A percentile compares a stretch with the other conserved stretches of the same genome.
Conservation (phyloP, 2,888 invertebrate species). For the Volucella inflata region DNA sequence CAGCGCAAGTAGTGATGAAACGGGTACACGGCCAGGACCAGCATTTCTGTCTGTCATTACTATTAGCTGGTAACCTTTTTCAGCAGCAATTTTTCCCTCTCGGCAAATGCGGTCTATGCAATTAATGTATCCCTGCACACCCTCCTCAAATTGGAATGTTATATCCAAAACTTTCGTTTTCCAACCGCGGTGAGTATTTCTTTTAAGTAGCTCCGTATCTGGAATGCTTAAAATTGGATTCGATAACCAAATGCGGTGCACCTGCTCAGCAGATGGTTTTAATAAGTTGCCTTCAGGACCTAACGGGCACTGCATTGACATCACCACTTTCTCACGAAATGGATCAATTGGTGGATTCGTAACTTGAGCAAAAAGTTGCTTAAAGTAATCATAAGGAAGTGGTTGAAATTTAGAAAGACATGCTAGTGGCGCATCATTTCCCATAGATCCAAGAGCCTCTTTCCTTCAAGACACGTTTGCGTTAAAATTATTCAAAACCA, state of each 20-base stretch:
- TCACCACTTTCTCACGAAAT: constrained; percentile 98
- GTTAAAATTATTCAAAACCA: background rate
- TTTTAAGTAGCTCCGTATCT: constrained; percentile 94
- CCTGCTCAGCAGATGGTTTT: constrained; percentile 93
- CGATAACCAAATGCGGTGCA: constrained; percentile 94
- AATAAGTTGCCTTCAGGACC: constrained; percentile 98
- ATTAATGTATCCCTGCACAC: constrained; percentile 89
- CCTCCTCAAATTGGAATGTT: constrained; percentile 91
- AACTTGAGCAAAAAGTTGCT: constrained; percentile 99
- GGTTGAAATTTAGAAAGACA: constrained; percentile 98
- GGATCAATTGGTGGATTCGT: constrained; percentile 99
- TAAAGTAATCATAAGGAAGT: constrained; percentile 98
- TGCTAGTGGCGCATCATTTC: constrained; percentile 98
- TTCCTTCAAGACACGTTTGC: constrained; percentile 86
- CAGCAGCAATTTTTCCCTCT: constrained; percentile 92
- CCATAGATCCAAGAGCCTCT: constrained; percentile 99
- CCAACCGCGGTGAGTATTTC: constrained; percentile 94
- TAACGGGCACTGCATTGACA: constrained; percentile 98
- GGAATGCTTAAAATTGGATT: constrained; percentile 97
- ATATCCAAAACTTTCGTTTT: constrained; percentile 93
- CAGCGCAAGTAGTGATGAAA: constrained; percentile 92
- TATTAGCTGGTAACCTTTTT: constrained; percentile 91
- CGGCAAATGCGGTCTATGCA: constrained; percentile 92
- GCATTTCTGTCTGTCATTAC: constrained; percentile 92
- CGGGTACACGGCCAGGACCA: constrained; percentile 88